These are phyloP conservation scores for Magallana nippona DNA, from an alignment of 2,888 invertebrate genomes.

Conservation along the genomic window DNA sequence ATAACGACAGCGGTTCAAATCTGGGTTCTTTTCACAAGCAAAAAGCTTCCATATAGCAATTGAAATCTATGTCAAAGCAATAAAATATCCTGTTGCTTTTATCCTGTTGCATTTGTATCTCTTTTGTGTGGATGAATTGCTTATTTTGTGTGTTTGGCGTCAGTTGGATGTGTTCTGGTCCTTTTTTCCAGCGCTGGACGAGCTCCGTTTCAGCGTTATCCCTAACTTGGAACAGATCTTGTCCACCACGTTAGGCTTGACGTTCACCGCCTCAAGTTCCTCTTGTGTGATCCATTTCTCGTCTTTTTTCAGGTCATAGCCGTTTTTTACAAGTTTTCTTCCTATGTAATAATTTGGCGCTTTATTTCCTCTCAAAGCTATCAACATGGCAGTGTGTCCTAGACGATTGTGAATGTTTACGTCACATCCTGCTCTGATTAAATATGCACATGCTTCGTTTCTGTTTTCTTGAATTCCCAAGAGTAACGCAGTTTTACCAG, in stretches of 20 bases:
- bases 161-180: background rate
- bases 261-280: constrained; percentile 17
- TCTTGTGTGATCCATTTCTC: constrained; percentile 38
- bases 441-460: constrained; percentile 41
- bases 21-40: background rate
- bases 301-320: constrained; percentile 44
- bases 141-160: too few relatives aligned
- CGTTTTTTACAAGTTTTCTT: constrained; percentile 43
- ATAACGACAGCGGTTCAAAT: background rate
- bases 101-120: too few relatives aligned
- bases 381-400: constrained; percentile 46
- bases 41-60: background rate
- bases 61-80: background rate
- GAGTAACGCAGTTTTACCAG: constrained; percentile 50
- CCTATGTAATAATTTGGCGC: constrained; percentile 13
- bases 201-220: constrained; percentile 18
- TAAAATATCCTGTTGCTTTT: background rate
- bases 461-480: constrained; percentile 50
- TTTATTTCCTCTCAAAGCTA: constrained; percentile 40
- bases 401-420: constrained; percentile 46
- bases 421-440: constrained; percentile 47
- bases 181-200: constrained; percentile 15
- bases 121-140: too few relatives aligned
- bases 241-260: constrained; percentile 22
- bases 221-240: constrained; percentile 38